phyloP scores from a whole-genome alignment of 2,797 vertebrate genomes.

The Melanotaenia nigrans region DNA sequence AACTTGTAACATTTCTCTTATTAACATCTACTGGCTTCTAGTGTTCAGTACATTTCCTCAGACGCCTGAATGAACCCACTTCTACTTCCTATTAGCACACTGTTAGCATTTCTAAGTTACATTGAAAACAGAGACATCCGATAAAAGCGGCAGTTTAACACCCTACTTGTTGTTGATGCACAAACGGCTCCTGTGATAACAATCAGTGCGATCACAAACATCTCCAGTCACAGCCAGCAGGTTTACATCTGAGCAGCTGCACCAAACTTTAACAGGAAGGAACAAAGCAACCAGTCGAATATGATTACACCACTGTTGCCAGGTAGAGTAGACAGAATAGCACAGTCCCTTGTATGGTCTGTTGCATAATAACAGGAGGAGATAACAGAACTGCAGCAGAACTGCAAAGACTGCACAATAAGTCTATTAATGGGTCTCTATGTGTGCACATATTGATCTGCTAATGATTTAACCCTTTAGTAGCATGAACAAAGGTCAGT shows the following conservation, averaged over 20 bases:
- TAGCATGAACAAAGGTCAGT: too few species aligned
- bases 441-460: too few species aligned
- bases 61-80: neutral
- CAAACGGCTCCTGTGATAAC: neutral
- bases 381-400: neutral
- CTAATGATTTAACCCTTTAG: too few species aligned
- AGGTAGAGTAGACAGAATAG: conserved; percentile 11
- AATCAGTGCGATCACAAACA: neutral
- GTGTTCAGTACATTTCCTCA: conserved; percentile 8
- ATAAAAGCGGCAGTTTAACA: neutral
- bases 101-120: neutral
- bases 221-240: conserved; percentile 5
- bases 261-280: neutral
- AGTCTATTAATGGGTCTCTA: neutral
- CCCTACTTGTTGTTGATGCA: conserved; percentile 19
- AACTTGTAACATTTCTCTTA: neutral
- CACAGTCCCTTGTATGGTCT: neutral
- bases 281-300: neutral
- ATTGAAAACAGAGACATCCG: neutral
- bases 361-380: neutral
- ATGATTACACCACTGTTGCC: conserved; percentile 1
- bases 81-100: neutral
- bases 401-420: neutral
- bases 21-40: neutral
- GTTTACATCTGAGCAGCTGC: neutral